Conservation (phyloP, 2,113 vertebrate species). For the Proterorhinus semilunaris region DNA sequence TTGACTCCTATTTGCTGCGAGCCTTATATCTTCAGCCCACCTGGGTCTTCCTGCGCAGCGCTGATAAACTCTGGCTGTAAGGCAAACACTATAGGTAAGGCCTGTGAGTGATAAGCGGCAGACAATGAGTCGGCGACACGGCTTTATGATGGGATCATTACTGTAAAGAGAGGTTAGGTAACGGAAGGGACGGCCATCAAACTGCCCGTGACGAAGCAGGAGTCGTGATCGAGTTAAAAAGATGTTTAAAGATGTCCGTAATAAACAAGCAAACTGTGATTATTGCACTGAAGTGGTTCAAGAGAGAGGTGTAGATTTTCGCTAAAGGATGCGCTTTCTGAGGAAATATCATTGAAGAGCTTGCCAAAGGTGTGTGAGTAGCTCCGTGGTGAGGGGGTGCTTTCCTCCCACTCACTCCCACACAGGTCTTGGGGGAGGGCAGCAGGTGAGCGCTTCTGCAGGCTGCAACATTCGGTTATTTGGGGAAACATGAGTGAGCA, state of each 20-base stretch:
- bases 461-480: background rate
- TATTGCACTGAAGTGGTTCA: no score
- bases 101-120: background rate
- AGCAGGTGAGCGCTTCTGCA: background rate
- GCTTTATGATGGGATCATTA: background rate
- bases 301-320: no score
- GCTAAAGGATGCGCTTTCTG: no score
- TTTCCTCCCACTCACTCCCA: background rate
- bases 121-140: background rate
- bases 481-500: background rate
- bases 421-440: background rate
- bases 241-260: no score
- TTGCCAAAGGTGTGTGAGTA: background rate
- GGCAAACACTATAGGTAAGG: background rate
- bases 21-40: background rate
- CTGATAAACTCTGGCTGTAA: background rate
- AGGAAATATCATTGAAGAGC: background rate
- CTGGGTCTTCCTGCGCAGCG: background rate
- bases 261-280: no score
- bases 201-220: background rate
- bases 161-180: background rate
- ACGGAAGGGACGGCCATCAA: background rate
- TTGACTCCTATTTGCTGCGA: background rate
- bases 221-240: background rate
- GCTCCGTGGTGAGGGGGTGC: background rate